Conservation (phyloP, 2,797 vertebrate species). For the Molothrus aeneus region DNA sequence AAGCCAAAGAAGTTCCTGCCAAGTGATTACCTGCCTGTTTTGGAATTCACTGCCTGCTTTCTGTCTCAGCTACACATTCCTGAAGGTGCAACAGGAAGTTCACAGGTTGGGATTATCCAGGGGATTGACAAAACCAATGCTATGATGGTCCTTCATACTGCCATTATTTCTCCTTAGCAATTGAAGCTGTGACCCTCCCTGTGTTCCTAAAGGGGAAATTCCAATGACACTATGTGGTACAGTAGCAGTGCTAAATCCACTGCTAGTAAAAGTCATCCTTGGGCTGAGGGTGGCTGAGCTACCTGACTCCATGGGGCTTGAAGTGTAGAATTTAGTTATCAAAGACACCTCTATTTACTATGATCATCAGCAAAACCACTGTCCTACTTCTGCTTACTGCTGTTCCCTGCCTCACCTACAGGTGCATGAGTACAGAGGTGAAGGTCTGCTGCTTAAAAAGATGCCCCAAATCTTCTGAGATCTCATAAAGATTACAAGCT, state of each 20-base stretch:
- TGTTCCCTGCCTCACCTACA: neutral
- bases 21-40: conserved; percentile 51
- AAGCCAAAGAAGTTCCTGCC: conserved; percentile 31
- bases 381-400: neutral
- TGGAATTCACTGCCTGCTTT: conserved; percentile 17
- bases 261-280: neutral
- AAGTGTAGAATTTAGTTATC: neutral
- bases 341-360: neutral
- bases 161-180: neutral
- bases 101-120: neutral
- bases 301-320: neutral
- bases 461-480: neutral
- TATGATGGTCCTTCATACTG: neutral
- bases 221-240: fast-evolving
- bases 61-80: neutral
- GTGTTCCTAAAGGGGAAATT: neutral
- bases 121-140: neutral
- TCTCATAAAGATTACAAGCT: neutral
- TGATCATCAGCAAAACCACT: neutral
- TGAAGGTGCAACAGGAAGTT: neutral
- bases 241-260: neutral
- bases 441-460: neutral
- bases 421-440: neutral
- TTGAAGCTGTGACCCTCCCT: neutral
- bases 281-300: neutral